phyloP scores from a whole-genome alignment of 2,888 invertebrate genomes.

The Nemotelus pantherinus region DNA sequence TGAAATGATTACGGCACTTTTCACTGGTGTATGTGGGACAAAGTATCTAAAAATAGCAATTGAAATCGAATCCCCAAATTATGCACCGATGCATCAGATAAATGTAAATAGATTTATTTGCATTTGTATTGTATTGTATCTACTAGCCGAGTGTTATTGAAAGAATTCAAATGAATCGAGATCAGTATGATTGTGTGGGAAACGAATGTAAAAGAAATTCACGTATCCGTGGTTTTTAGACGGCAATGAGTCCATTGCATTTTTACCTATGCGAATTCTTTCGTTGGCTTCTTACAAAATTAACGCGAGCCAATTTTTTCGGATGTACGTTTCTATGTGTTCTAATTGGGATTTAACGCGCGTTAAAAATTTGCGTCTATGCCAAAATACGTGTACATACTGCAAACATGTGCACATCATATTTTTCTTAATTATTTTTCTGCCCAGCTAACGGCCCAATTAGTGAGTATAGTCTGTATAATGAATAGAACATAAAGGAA shows the following conservation, averaged over 20 bases:
- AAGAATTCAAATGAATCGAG: background rate
- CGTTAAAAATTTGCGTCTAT: background rate
- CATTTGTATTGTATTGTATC: background rate
- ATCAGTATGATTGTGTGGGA: background rate
- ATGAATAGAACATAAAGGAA: too few relatives aligned
- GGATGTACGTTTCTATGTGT: background rate
- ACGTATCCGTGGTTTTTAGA: background rate
- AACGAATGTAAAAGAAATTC: background rate
- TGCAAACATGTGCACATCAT: background rate
- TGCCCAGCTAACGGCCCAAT: conserved; percentile 2
- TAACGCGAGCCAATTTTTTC: background rate
- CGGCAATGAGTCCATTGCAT: background rate
- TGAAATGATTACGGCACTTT: conserved; percentile 11
- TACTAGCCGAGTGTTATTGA: background rate
- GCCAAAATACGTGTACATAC: background rate
- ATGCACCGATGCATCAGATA: conserved; percentile 13
- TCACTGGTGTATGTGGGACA: conserved; percentile 28
- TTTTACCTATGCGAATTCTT: background rate
- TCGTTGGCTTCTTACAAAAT: background rate
- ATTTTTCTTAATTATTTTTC: background rate
- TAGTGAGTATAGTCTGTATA: background rate
- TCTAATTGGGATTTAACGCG: background rate
- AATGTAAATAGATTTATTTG: conserved; percentile 6
- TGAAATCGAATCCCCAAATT: conserved; percentile 40
- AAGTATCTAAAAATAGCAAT: conserved; percentile 33